Evolutionary conservation across 2,113 vertebrate genomes (phyloP).

Genomic region (Solea senegalensis): DNA sequence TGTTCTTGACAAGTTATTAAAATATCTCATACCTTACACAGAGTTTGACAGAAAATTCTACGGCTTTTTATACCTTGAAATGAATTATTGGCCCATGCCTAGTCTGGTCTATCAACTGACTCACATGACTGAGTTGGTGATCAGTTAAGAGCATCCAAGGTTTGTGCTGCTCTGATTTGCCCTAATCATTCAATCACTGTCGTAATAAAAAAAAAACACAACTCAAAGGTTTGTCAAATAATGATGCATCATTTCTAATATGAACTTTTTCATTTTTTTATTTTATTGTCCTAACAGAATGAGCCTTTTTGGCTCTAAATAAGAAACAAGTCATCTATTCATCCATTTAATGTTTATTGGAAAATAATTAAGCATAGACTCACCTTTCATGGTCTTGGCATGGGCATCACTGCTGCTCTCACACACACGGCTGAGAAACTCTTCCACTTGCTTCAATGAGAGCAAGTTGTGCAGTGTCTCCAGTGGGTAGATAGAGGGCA

Average conservation of each 20-base stretch:
- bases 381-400: slow-evolving; percentile 87
- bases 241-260: neutral
- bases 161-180: too few relatives aligned
- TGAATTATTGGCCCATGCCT: too few relatives aligned
- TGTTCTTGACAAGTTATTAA: too few relatives aligned
- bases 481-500: slow-evolving; percentile 96
- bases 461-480: slow-evolving; percentile 98
- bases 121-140: too few relatives aligned
- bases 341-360: neutral
- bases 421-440: slow-evolving; percentile 90
- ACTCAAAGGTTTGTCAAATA: neutral
- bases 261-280: too few relatives aligned
- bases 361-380: neutral
- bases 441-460: slow-evolving; percentile 93
- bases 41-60: too few relatives aligned
- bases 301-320: neutral
- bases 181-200: too few relatives aligned
- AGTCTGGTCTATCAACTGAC: too few relatives aligned
- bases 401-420: slow-evolving; percentile 86
- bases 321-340: neutral
- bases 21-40: too few relatives aligned
- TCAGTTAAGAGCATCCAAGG: too few relatives aligned
- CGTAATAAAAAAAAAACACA: too few relatives aligned
- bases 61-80: too few relatives aligned
- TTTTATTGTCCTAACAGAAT: neutral